Evolutionary conservation across 2,113 vertebrate genomes (phyloP).

Genomic region (Rhynchomys soricoides): DNA sequence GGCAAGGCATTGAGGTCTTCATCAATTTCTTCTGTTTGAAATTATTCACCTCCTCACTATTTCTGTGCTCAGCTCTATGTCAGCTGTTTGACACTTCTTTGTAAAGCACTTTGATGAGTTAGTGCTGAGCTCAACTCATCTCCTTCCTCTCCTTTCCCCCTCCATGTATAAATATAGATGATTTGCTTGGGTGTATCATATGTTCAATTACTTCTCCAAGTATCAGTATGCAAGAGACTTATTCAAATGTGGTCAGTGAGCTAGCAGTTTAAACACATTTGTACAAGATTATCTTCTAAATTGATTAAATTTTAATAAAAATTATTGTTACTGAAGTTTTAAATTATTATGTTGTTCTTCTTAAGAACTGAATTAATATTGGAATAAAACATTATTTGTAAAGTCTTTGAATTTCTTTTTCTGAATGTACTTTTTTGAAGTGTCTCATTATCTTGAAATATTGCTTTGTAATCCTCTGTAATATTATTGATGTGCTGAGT

Average conservation of each 20-base stretch:
- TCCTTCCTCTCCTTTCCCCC: not conserved
- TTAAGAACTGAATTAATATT: not conserved
- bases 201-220: constrained; percentile 36
- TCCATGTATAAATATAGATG: not conserved
- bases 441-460: constrained; percentile 47
- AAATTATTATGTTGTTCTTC: constrained; percentile 19
- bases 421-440: not conserved
- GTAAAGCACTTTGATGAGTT: not conserved
- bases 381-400: constrained; percentile 9
- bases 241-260: constrained; percentile 5
- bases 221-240: not conserved
- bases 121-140: not conserved
- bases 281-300: not conserved
- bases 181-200: not conserved
- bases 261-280: not conserved
- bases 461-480: constrained; percentile 11
- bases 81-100: not conserved
- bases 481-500: constrained; percentile 7
- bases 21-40: not conserved
- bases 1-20: not conserved
- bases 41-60: not conserved
- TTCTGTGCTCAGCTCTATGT: not conserved
- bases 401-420: constrained; percentile 12
- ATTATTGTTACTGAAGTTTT: not conserved
- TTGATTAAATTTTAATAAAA: constrained; percentile 29